Conservation (phyloP, 2,113 vertebrate genomes). For the Halcyon senegalensis region DNA sequence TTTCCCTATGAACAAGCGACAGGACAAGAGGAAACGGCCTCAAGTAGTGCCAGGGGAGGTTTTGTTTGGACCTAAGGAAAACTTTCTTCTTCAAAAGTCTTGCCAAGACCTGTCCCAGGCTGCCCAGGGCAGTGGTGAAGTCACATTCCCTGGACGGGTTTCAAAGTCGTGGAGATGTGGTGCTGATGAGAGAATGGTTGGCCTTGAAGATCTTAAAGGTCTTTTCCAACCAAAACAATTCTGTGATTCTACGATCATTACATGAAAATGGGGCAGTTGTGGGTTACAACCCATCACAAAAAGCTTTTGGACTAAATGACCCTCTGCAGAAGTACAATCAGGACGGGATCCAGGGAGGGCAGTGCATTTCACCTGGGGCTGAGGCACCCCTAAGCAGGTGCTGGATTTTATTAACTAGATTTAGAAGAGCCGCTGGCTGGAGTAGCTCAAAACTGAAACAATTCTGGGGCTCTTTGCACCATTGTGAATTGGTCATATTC, state of each 20-base stretch:
- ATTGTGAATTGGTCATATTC: fast-evolving
- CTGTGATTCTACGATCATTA: neutral
- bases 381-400: fast-evolving
- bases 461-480: neutral
- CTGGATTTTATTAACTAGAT: neutral
- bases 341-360: fast-evolving
- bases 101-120: neutral
- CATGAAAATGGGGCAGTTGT: neutral
- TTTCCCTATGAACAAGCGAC: neutral
- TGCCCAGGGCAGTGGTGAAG: neutral
- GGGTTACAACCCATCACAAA: neutral
- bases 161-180: too few species aligned
- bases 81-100: neutral
- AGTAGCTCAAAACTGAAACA: neutral
- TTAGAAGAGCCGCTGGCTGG: neutral
- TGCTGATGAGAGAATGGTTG: neutral
- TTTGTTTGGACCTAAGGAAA: neutral
- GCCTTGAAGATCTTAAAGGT: neutral
- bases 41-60: neutral
- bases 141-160: neutral
- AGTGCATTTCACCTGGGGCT: neutral
- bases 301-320: neutral
- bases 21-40: neutral
- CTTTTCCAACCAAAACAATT: neutral
- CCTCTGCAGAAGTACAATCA: neutral